Evolutionary conservation across 2,888 invertebrate genomes (phyloP), one percentile per base, ranked within the genome.

Genomic region (Muschampia plurimacula): DNA sequence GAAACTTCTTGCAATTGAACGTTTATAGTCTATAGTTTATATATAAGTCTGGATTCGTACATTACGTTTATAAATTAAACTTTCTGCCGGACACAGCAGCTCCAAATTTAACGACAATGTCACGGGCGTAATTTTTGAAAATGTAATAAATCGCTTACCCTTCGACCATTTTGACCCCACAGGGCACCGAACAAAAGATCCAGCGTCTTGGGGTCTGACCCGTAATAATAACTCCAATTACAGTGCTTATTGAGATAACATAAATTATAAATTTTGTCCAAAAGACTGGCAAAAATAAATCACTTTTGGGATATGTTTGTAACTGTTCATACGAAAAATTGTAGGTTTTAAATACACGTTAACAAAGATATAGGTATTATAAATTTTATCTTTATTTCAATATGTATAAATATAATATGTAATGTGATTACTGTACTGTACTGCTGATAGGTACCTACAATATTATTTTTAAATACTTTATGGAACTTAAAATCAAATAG

Each of bases 91-190:
- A 64, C 65, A 28, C 32, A 39, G 68, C 49, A 57, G 64, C 22
- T 75, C 73, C 79, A 80, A 83, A 83, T 83, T 82, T 81, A 81
- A 84, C 82, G 83, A 85, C 83, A 86, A 86, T 88, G 82, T 86
- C 80, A 85, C 81, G 86, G 85, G 80, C 85, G 82, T 84, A 84
- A 87, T 84, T 89, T 88, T 89, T 85, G 81, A 85, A 89, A 88
- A 84, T 80, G 85, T 82, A 85, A 90, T 92, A 91, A 91, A 91
- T 87, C 79, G 83, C 84, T 90, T 89, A 90, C 91, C 93, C 92
- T 89, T 83, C 85, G 88, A 89, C 89, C 90, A 88, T 91, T 91
- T 88, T 92, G 93, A 92, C 92, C 94, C 93, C 83, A 84, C 75
- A 70, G 79, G 79, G 75, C 73, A 44, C 49, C 75, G 77, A 80